These are phyloP conservation scores for Microcebus jonahi DNA, from an alignment of 2,113 vertebrate genomes.

Conservation along the genomic window DNA sequence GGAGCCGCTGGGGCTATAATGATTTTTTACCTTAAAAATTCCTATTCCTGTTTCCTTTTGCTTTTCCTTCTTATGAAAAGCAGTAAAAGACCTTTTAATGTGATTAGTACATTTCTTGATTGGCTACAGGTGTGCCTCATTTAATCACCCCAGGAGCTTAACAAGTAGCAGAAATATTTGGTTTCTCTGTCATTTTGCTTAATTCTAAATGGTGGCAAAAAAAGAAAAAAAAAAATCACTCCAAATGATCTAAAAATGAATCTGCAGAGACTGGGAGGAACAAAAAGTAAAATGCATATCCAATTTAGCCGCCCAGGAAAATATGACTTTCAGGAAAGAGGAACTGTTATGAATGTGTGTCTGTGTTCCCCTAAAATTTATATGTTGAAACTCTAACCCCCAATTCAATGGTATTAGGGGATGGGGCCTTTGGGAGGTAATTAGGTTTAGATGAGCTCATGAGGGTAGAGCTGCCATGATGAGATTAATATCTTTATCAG, in stretches of 20 bases:
- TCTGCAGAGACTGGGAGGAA: neutral
- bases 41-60: neutral
- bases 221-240: neutral
- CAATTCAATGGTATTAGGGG: neutral
- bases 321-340: neutral
- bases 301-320: neutral
- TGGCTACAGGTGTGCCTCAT: neutral
- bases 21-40: constrained; percentile 28
- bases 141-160: neutral
- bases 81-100: neutral
- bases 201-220: neutral
- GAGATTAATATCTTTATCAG: neutral
- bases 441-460: neutral
- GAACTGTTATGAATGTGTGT: neutral
- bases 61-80: constrained; percentile 22
- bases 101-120: neutral
- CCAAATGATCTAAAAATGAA: neutral
- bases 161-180: neutral
- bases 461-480: neutral
- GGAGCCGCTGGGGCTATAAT: neutral
- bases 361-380: neutral
- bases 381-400: neutral
- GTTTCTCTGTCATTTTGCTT: constrained; percentile 29
- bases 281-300: constrained; percentile 13
- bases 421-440: neutral